Base-by-base conservation (phyloP, 37 sponge, comb jelly and placozoan genomes). In the Agelas oroides region DNA sequence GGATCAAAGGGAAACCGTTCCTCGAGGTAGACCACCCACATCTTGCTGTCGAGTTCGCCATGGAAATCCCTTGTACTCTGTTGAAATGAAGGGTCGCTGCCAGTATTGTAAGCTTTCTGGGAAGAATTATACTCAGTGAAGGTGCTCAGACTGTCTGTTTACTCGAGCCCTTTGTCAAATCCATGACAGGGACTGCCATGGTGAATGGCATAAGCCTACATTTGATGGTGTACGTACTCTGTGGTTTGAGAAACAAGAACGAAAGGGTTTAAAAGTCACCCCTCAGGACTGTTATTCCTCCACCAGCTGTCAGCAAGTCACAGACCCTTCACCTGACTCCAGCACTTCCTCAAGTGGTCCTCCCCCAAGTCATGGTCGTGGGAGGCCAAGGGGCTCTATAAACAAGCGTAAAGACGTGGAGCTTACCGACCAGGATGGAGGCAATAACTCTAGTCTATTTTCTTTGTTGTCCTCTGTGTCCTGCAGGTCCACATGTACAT, bases 121-220 rank as follows among this genome's bases (percentile, higher is more conserved):
- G 31, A 36, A 34, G 35, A 30, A 21, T 70, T 23, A 23, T 23
- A 70, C 71, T 33, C 71, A 70, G 34, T 34, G 71, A 33, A 70
- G 35, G 35, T 70, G 71, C 35, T 34, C 71, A 19, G 71, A 70
- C 34, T 70, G 71, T 70, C 71, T 38, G 23, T 70, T 70, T 34
- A 70, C n/a, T 24, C 71, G 33, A 30, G 71, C 71, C 6, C 71
- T 70, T 32, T 70, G 71, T 30, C 71, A 70, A 8, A 70, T 34
- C 35, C 37, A 36, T 23, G 71, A 70, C 31, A 70, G 35, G 16
- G 71, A 70, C 35, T 70, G 71, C 35, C 71, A 70, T 70, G 31
- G 37, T 36, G 71, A 6, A 30, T 70, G 71, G 71, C 71, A 70
- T 16, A 70, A 38, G 23, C 37, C 31, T 70, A 8, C 71, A 3